Base-by-base conservation (phyloP, 2,113 vertebrate species). In the Tursiops truncatus region DNA sequence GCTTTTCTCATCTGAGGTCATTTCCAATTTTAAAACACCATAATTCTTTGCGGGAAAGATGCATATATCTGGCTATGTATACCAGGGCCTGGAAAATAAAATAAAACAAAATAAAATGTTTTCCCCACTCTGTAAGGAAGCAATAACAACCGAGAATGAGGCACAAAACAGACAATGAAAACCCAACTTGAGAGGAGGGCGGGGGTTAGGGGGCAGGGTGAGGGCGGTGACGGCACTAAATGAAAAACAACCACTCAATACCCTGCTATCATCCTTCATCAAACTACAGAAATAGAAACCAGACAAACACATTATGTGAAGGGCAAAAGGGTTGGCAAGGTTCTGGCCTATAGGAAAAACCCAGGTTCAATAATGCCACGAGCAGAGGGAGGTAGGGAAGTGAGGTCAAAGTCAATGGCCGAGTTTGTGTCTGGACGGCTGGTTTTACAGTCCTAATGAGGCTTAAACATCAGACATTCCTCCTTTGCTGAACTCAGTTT, bases 221-320 rank as follows among this genome's bases (percentile, higher is more conserved):
- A 97, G 95, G 96, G 91, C 33, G 56, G 95, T 21, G n/a, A 73
- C 93, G 6, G 93, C 82, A 62, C 88, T 82, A 93, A 94, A 97
- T 95, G 97, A 97, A 98, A 97, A 97, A 97, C 96, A 97, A 92
- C 76, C 90, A 96, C 96, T 98, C 96, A 93, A 93, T 98, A 98
- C 97, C 98, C 98, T 97, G 97, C 97, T 97, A 98, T 98, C 98
- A 98, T 97, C 98, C 98, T 98, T 97, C 97, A 97, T 97, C 96
- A 96, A 76, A 93, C 84, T 65, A 98, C 98, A 94, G 97, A 98
- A 98, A 97, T 98, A 98, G 98, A 98, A 98, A 89, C 94, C 89
- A 96, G 96, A 98, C 97, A 97, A 97, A 96, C 94, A 97, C 97
- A 97, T 98, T 95, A 97, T 95, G 97, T 96, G 97, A 98, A 98